Evolutionary conservation across 1,140 invertebrate species (phyloP).

Genomic region (Campoletis sonorensis): DNA sequence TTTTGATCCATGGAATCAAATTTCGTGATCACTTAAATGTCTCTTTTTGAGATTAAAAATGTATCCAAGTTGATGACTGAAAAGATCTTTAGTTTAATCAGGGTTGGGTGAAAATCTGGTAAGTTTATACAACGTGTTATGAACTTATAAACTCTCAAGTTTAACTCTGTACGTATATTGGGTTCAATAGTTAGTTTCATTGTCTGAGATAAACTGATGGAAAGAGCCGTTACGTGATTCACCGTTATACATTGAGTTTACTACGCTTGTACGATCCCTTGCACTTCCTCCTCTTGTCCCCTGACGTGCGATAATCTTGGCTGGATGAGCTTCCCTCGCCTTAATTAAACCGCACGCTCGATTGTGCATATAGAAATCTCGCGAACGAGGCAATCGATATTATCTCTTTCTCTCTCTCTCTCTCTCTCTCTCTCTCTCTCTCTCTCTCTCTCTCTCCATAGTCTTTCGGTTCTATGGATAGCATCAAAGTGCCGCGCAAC

Average conservation of each 20-base stretch:
- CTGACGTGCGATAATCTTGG: neutral
- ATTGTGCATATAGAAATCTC: constrained; percentile 8
- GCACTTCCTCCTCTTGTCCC: neutral
- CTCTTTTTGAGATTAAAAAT: too few species aligned
- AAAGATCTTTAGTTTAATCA: neutral
- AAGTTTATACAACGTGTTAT: neutral
- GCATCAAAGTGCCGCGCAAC: neutral
- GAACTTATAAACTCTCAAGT: neutral
- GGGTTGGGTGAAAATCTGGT: neutral
- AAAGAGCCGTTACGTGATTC: neutral
- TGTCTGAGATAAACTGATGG: neutral
- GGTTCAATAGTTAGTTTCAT: neutral
- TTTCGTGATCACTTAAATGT: too few species aligned
- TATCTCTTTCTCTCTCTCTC: too few species aligned
- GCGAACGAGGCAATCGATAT: constrained; percentile 2
- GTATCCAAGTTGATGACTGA: neutral
- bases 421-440: too few species aligned
- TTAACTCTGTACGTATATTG: neutral
- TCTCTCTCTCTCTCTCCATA: too few species aligned
- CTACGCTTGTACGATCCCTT: neutral
- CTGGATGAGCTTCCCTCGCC: neutral
- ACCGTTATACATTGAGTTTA: neutral
- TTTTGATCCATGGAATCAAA: too few species aligned
- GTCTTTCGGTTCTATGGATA: neutral
- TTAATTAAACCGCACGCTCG: constrained; percentile 10